Evolutionary conservation across 1,140 invertebrate species (phyloP), one percentile per base, ranked within the genome.

Genomic region (Plectrocnemia conspersa): DNA sequence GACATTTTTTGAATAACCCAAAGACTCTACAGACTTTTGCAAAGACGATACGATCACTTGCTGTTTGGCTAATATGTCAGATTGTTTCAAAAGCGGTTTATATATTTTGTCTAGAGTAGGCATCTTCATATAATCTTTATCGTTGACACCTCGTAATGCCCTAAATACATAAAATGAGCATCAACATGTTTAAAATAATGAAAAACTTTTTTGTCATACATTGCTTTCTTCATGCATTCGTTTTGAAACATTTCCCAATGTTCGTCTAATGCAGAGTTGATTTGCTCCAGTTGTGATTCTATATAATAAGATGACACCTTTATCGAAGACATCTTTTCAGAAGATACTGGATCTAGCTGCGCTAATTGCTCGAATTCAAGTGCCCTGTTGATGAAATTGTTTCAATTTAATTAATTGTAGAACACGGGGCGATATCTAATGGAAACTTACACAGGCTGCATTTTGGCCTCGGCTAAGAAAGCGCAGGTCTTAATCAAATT

Each of bases 71-170:
- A 82, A 59, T 11, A 81, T 75, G 46, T 82, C 81, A 57, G 79
- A 79, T 29, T 85, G 80, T 24, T 74, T 77, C 7, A 82, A 78
- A 54, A 86, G 71, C 0, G 81, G 77, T 64, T 84, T 80, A 66
- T 84, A 86, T 3, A 86, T 78, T 21, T 79, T 76, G 64, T 86
- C 83, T 55, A 85, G 63, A 1, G 77, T 80, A 1, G 79, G 78
- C 58, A 82, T 78, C 62, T 72, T 72, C 64, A 74, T 67, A 52
- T 66, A 69, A 11, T 70, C 66, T 32, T 66, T 72, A 23, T 55
- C 23, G 18, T 40, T 41, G 3, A 54, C 15, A 16, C 55, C 55
- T 15, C 25, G 25, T n/a, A 61, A 40, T 19, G 55, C 59, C 9
- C 59, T 61, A 35, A 18, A 50, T 45, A 33, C 18, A 21, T 2